These are phyloP conservation scores for Tetragnatha versicolor DNA, from an alignment of 1,140 invertebrate genomes.

Conservation along the genomic window DNA sequence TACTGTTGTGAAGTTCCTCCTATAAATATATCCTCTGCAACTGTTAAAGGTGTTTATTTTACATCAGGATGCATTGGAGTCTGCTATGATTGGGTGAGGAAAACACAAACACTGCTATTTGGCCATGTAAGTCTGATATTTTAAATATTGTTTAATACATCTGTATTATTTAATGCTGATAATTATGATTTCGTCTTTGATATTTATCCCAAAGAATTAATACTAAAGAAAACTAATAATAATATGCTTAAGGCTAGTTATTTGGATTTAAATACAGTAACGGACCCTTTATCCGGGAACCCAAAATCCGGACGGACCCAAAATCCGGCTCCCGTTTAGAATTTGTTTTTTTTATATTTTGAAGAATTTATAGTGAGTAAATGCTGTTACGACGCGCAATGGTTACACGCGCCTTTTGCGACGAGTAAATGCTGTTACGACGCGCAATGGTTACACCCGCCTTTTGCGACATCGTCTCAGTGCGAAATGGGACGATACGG, in stretches of 20 bases:
- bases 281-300: not conserved
- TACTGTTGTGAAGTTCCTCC: not conserved
- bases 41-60: slow-evolving; percentile 20
- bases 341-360: too few species aligned
- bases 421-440: too few species aligned
- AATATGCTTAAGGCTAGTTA: not conserved
- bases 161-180: not conserved
- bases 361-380: too few species aligned
- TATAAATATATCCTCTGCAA: slow-evolving; percentile 34
- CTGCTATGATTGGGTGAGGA: slow-evolving; percentile 14
- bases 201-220: not conserved
- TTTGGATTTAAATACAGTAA: not conserved
- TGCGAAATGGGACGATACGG: too few species aligned
- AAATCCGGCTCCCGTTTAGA: too few species aligned
- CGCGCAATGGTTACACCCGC: too few species aligned
- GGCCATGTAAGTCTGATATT: slow-evolving; percentile 38
- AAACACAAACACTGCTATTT: slow-evolving; percentile 6
- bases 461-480: too few species aligned
- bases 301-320: too few species aligned
- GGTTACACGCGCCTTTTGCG: too few species aligned
- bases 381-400: too few species aligned
- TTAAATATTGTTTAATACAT: not conserved
- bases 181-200: not conserved
- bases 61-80: slow-evolving; percentile 14
- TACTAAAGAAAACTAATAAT: not conserved